Evolutionary conservation across 2,888 invertebrate genomes (phyloP).

Genomic region (Hyposoter didymator): DNA sequence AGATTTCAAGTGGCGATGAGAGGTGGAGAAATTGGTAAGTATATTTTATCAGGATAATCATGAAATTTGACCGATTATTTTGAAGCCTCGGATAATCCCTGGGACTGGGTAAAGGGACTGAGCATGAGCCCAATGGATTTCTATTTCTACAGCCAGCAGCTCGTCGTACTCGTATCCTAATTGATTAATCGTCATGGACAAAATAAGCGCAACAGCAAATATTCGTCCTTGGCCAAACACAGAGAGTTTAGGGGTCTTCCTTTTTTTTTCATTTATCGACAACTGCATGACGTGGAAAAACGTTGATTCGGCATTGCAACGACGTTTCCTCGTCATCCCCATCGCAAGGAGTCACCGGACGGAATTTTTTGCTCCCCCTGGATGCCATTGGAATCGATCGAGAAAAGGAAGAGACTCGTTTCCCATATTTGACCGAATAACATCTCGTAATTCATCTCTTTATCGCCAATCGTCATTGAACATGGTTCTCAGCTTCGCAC

Average conservation of each 20-base stretch:
- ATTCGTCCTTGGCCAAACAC: background rate
- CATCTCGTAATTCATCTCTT: slow-evolving; percentile 43
- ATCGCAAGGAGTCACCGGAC: background rate
- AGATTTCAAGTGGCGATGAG: background rate
- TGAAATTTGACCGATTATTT: slow-evolving; percentile 20
- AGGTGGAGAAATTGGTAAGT: slow-evolving; percentile 34
- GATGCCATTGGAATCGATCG: slow-evolving; percentile 26
- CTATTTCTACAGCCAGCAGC: background rate
- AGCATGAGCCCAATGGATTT: background rate
- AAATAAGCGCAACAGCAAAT: background rate
- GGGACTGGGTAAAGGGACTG: background rate
- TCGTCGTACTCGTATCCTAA: background rate
- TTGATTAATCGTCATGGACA: background rate
- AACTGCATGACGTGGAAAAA: background rate
- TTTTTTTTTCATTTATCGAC: background rate
- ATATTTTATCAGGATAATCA: slow-evolving; percentile 37
- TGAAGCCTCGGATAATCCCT: background rate
- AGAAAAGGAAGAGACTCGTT: slow-evolving; percentile 19
- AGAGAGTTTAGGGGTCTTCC: background rate
- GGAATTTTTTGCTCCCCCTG: background rate
- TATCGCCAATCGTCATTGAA: slow-evolving; percentile 30
- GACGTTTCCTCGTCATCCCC: background rate
- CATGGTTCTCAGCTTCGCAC: slow-evolving; percentile 3
- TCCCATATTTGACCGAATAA: slow-evolving; percentile 38
- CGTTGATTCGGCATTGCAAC: background rate